Evolutionary conservation across 2,888 invertebrate species (phyloP).

Genomic region (Epinotia demarniana): DNA sequence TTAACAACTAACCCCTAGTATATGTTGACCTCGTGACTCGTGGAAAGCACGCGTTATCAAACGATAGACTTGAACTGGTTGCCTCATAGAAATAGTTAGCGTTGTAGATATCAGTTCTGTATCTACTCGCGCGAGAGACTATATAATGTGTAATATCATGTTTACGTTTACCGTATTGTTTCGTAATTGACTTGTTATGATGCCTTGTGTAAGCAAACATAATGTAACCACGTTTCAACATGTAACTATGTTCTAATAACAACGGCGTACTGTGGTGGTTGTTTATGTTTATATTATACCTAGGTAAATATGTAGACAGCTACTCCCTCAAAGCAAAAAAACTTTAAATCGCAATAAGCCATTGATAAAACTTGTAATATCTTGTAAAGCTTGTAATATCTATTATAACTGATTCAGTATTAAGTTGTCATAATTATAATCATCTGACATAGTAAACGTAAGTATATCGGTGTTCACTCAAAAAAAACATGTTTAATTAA

Average conservation of each 20-base stretch:
- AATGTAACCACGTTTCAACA: neutral
- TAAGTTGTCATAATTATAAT: no score
- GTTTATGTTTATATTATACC: no score
- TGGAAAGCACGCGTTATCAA: neutral
- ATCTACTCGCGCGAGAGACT: slow-evolving; percentile 41
- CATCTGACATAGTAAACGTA: no score
- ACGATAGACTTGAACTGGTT: neutral
- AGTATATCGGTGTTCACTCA: no score
- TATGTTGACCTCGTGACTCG: neutral
- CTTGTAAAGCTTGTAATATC: no score
- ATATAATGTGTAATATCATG: slow-evolving; percentile 40
- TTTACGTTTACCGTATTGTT: neutral
- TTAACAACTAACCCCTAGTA: neutral
- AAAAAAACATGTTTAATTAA: no score
- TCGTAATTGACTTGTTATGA: slow-evolving; percentile 15
- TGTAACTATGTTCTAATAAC: neutral
- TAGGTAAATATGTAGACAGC: no score
- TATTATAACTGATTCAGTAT: no score
- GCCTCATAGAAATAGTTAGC: neutral
- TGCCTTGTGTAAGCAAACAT: slow-evolving; percentile 2
- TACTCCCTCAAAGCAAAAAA: no score
- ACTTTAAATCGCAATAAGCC: no score
- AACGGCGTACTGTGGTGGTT: neutral
- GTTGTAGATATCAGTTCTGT: neutral
- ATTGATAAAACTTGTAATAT: no score